Evolutionary conservation across 2,797 vertebrate genomes (phyloP).

Genomic region (Pelochelys cantorii): DNA sequence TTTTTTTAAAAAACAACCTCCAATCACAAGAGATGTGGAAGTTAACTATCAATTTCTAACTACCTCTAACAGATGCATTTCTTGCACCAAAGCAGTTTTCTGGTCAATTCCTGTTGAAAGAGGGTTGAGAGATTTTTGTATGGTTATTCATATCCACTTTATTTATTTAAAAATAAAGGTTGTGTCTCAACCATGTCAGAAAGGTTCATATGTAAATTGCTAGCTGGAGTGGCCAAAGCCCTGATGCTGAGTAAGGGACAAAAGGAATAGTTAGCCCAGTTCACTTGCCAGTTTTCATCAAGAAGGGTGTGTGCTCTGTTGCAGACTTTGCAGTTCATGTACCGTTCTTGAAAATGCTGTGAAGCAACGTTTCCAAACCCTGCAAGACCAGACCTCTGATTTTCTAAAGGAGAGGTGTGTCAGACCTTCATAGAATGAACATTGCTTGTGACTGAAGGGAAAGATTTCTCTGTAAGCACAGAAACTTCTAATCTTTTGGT

Average conservation of each 20-base stretch:
- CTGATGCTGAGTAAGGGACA: background rate
- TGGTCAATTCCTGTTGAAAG: background rate
- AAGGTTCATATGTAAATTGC: background rate
- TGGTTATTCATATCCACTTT: background rate
- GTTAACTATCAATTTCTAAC: background rate
- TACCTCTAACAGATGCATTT: background rate
- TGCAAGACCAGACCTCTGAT: background rate
- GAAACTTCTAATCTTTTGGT: background rate
- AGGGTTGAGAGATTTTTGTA: background rate
- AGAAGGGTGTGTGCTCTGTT: background rate
- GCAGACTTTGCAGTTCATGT: fast-evolving
- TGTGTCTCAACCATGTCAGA: background rate
- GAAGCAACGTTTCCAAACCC: background rate
- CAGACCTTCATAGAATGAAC: background rate
- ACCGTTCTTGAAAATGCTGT: background rate
- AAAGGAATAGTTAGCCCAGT: background rate
- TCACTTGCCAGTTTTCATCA: background rate
- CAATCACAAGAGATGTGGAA: background rate
- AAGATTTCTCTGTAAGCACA: background rate
- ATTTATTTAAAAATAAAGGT: background rate
- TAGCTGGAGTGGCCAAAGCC: background rate
- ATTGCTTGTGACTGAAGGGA: background rate
- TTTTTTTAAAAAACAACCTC: background rate
- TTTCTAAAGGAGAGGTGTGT: fast-evolving
- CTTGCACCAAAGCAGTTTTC: background rate